These are phyloP conservation scores for Clamator glandarius DNA, from an alignment of 2,797 vertebrate species.

Conservation along the genomic window DNA sequence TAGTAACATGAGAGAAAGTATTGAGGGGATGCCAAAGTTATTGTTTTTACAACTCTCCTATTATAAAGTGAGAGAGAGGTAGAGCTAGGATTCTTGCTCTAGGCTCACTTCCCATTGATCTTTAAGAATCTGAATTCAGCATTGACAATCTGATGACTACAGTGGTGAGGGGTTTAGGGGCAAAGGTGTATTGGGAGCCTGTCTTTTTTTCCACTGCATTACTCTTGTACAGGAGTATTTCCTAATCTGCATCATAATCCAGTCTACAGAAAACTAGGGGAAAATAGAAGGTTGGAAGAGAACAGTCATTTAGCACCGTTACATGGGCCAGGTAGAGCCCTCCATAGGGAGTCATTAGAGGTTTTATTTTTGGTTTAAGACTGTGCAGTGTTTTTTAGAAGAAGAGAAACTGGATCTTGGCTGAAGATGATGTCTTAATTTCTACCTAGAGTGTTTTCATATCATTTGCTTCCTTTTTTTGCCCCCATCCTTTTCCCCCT, in stretches of 20 bases:
- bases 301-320: background rate
- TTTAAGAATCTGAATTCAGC: background rate
- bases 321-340: background rate
- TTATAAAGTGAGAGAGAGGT: background rate
- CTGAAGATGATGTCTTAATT: background rate
- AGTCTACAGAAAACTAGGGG: background rate
- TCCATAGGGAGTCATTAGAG: background rate
- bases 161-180: background rate
- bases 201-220: background rate
- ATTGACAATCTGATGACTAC: background rate
- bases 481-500: background rate
- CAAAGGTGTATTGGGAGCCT: background rate
- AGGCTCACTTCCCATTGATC: background rate
- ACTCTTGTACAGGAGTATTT: background rate
- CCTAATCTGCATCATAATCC: background rate
- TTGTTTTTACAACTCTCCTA: background rate
- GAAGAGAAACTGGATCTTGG: background rate
- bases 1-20: constrained; percentile 20
- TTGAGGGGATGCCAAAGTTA: background rate
- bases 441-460: background rate
- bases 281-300: background rate
- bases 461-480: background rate
- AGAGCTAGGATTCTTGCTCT: background rate
- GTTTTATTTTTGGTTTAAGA: background rate
- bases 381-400: background rate